Evolutionary conservation across 2,888 invertebrate species (phyloP).

Genomic region (Mythimna loreyi): DNA sequence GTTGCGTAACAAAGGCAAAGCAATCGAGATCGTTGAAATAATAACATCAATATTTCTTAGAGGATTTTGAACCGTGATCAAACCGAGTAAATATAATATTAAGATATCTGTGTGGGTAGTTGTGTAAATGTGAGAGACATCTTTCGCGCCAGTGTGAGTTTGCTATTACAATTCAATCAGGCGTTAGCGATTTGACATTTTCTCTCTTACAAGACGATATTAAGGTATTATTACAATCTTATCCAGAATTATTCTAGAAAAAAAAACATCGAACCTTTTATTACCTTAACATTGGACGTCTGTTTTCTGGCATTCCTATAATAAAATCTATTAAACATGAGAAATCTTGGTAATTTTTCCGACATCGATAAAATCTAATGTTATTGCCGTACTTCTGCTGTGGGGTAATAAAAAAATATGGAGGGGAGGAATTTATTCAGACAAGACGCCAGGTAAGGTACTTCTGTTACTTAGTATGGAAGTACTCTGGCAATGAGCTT

Average conservation of each 20-base stretch:
- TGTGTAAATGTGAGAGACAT: constrained; percentile 7
- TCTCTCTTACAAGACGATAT: constrained; percentile 48
- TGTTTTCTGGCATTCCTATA: constrained; percentile 37
- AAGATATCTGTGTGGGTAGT: constrained; percentile 10
- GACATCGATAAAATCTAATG: constrained; percentile 67
- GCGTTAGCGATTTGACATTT: constrained; percentile 52
- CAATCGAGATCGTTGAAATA: constrained; percentile 24
- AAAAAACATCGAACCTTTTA: constrained; percentile 32
- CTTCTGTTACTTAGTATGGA: constrained; percentile 34
- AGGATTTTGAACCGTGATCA: constrained; percentile 35
- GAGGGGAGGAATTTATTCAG: constrained; percentile 61
- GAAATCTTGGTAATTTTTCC: constrained; percentile 61
- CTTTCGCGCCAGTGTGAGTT: constrained; percentile 33
- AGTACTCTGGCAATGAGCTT: constrained; percentile 42
- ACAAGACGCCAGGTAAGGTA: constrained; percentile 46
- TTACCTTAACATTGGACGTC: constrained; percentile 34
- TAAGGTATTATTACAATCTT: constrained; percentile 40
- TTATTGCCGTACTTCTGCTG: constrained; percentile 59
- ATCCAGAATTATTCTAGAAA: constrained; percentile 25
- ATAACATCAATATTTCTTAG: constrained; percentile 27
- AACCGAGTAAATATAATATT: constrained; percentile 23
- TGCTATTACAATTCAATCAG: constrained; percentile 60
- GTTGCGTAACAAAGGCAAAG: constrained; percentile 1
- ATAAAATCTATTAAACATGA: constrained; percentile 48
- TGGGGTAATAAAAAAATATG: constrained; percentile 67